These are phyloP conservation scores for Botia almorhae DNA, from an alignment of 2,797 vertebrate genomes.

Conservation along the genomic window DNA sequence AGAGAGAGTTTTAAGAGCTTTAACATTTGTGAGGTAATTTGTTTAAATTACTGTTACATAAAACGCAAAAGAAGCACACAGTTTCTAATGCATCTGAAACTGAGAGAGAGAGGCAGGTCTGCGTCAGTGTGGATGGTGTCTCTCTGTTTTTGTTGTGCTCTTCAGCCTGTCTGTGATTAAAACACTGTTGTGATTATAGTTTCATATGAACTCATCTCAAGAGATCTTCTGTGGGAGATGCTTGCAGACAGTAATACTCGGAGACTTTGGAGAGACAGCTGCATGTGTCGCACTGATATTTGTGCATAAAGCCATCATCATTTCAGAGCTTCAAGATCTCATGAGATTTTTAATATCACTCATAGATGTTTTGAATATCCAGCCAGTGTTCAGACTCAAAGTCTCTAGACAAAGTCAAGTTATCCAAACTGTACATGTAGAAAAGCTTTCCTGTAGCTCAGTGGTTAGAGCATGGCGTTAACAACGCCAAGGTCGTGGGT, in stretches of 20 bases:
- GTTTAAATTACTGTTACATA: constrained; percentile 64
- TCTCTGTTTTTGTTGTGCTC: constrained; percentile 44
- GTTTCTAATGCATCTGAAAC: constrained; percentile 57
- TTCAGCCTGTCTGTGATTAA: constrained; percentile 46
- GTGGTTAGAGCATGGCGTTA: no score
- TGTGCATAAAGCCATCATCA: no score
- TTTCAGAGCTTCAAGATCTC: neutral
- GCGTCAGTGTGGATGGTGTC: constrained; percentile 37
- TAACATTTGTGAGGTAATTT: constrained; percentile 55
- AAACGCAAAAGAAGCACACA: constrained; percentile 38
- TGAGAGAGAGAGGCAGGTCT: constrained; percentile 5
- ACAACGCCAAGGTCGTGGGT: no score
- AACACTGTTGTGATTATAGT: constrained; percentile 29
- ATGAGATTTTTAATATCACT: neutral
- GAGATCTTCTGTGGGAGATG: constrained; percentile 16
- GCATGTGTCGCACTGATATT: neutral
- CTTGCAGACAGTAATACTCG: no score
- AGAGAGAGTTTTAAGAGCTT: constrained; percentile 3
- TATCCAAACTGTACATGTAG: neutral
- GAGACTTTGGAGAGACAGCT: constrained; percentile 17
- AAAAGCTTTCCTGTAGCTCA: no score
- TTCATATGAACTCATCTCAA: constrained; percentile 36
- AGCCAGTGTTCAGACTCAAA: no score
- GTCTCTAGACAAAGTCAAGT: neutral
- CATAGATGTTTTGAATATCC: constrained; percentile 31